Evolutionary conservation across 2,888 invertebrate genomes (phyloP).

Genomic region (Tetropium fuscum): DNA sequence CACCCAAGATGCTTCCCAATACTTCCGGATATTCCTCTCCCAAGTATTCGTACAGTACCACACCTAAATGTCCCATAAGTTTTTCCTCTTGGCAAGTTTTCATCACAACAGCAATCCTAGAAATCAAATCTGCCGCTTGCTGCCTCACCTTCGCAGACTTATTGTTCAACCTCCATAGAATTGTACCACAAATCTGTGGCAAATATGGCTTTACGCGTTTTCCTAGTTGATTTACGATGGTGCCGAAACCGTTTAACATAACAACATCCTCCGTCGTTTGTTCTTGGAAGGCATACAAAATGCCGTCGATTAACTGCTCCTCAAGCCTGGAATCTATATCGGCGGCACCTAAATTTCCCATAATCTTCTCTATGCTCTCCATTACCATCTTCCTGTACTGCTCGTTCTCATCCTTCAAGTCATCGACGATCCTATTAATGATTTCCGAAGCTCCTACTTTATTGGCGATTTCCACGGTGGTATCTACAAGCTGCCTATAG

Average conservation of each 20-base stretch:
- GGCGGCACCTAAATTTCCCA: constrained; percentile 96
- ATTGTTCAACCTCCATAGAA: constrained; percentile 99
- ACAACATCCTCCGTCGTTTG: constrained; percentile 99
- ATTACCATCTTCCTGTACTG: constrained; percentile 99
- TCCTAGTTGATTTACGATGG: constrained; percentile 97
- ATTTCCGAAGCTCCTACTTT: constrained; percentile 99
- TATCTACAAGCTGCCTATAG: constrained; percentile 98
- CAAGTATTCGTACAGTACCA: constrained; percentile 98
- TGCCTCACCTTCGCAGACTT: constrained; percentile 99
- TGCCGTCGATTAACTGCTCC: constrained; percentile 99
- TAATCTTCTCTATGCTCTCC: constrained; percentile 99
- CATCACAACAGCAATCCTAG: constrained; percentile 98
- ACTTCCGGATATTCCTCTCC: constrained; percentile 99
- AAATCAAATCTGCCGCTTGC: constrained; percentile 99
- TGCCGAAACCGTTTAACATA: constrained; percentile 99
- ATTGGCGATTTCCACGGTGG: constrained; percentile 99
- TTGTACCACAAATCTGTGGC: constrained; percentile 99
- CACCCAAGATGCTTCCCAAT: constrained; percentile 96
- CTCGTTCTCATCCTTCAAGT: constrained; percentile 99
- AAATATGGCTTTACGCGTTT: constrained; percentile 98
- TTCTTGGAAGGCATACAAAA: constrained; percentile 99
- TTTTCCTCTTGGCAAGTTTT: constrained; percentile 99
- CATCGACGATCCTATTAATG: constrained; percentile 97
- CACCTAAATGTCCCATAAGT: constrained; percentile 99
- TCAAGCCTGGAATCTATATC: constrained; percentile 98